Percentiles rank a stretch among this genome's conserved stretches.
phyloP scores from a whole-genome alignment of 2,797 vertebrate species.

The Hozukius guyotensis region DNA sequence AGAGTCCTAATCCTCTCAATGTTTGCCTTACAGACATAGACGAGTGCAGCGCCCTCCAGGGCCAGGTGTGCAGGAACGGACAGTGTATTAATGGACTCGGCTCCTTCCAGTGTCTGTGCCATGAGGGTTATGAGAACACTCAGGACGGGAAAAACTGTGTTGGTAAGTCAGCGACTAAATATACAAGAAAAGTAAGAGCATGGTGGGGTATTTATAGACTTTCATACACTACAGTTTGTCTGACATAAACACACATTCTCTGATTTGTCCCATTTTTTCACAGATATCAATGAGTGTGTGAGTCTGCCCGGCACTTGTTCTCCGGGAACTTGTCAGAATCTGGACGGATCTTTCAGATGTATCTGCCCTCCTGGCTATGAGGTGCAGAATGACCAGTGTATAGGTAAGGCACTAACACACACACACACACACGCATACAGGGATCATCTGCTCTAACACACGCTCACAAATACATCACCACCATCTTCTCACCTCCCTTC shows the following conservation, averaged over 20 bases:
- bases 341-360: slow-evolving; percentile 94
- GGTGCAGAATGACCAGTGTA: slow-evolving; percentile 92
- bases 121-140: slow-evolving; percentile 92
- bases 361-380: slow-evolving; percentile 93
- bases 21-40: slow-evolving; percentile 85
- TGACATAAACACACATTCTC: not conserved
- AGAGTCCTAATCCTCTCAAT: not conserved
- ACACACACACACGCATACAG: slow-evolving; percentile 3
- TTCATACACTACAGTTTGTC: not conserved
- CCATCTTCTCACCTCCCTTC: not conserved
- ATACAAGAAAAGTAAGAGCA: not conserved
- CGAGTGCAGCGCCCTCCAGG: slow-evolving; percentile 89
- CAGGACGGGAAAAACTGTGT: slow-evolving; percentile 92
- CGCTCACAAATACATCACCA: not conserved
- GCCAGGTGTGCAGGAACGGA: slow-evolving; percentile 92
- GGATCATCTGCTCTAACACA: slow-evolving; percentile 25
- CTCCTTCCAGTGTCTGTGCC: slow-evolving; percentile 94
- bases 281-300: slow-evolving; percentile 93
- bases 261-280: not conserved
- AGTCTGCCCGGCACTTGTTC: slow-evolving; percentile 89
- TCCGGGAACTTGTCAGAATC: slow-evolving; percentile 95
- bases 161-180: slow-evolving; percentile 81
- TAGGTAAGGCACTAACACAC: slow-evolving; percentile 80
- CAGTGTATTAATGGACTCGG: slow-evolving; percentile 93
- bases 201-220: not conserved